These are phyloP conservation scores for Xiphophorus hellerii DNA, from an alignment of 2,113 vertebrate species.

Conservation along the genomic window DNA sequence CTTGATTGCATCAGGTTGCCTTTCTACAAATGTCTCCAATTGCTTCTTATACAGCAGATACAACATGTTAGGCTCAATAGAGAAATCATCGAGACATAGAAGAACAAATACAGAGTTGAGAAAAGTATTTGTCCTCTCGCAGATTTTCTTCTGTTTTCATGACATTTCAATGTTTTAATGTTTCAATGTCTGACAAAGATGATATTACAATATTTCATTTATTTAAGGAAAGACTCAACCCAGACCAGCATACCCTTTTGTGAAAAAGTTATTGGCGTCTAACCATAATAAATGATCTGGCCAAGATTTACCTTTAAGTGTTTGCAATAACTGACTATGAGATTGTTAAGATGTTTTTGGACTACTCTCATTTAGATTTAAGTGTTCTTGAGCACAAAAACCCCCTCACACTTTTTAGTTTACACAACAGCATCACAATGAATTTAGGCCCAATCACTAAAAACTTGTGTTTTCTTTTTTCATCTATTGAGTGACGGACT, in stretches of 20 bases:
- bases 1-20: constrained; percentile 82
- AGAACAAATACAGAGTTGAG: background rate
- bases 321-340: background rate
- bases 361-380: too few relatives aligned
- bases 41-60: constrained; percentile 29
- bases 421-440: too few relatives aligned
- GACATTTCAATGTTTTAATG: background rate
- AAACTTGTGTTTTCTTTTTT: too few relatives aligned
- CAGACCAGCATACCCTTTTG: background rate
- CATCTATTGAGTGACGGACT: too few relatives aligned
- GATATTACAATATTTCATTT: background rate
- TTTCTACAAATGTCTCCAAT: constrained; percentile 68
- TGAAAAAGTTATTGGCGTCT: background rate
- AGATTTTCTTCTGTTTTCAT: background rate
- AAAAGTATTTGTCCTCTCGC: background rate
- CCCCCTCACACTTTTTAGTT: too few relatives aligned
- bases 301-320: background rate
- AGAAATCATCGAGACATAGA: constrained; percentile 35
- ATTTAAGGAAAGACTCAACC: background rate
- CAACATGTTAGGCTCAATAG: constrained; percentile 40
- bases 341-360: background rate
- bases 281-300: background rate
- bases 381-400: too few relatives aligned
- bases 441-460: too few relatives aligned
- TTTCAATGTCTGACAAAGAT: background rate